Conservation (phyloP, 2,113 vertebrate species). For the Macaca nemestrina region DNA sequence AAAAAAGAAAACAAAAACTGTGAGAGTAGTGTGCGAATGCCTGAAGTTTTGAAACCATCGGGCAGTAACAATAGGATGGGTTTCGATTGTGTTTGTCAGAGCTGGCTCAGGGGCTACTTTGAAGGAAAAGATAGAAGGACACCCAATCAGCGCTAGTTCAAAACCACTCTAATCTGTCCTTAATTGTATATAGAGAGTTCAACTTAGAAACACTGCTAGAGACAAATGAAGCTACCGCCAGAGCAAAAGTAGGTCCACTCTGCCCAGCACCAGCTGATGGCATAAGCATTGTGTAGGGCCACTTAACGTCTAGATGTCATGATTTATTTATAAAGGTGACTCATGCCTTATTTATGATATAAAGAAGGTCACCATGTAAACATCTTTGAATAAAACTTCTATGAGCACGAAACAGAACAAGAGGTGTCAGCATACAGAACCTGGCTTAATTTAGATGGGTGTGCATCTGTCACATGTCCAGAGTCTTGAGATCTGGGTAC, state of each 20-base stretch:
- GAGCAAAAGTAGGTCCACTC: not conserved
- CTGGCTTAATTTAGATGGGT: not conserved
- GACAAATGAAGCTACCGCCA: not conserved
- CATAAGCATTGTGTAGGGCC: not conserved
- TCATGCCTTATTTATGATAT: not conserved
- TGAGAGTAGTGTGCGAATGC: not conserved
- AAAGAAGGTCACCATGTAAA: not conserved
- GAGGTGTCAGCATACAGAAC: too few species aligned
- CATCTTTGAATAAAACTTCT: not conserved
- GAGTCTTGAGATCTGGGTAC: too few species aligned
- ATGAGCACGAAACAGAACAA: not conserved
- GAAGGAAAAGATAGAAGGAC: not conserved
- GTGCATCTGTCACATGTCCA: not conserved
- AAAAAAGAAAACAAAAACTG: not conserved
- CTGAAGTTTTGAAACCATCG: not conserved
- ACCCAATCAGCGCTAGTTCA: not conserved
- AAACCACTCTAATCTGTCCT: not conserved
- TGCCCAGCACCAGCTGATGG: not conserved
- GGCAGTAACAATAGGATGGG: too few species aligned
- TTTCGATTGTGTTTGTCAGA: not conserved
- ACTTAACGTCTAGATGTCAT: not conserved
- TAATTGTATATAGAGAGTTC: not conserved
- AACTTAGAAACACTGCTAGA: not conserved
- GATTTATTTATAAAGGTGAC: constrained; percentile 8
- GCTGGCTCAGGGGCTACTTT: not conserved